phyloP scores from a whole-genome alignment of 2,113 vertebrate genomes.

The Dasyornis broadbenti region DNA sequence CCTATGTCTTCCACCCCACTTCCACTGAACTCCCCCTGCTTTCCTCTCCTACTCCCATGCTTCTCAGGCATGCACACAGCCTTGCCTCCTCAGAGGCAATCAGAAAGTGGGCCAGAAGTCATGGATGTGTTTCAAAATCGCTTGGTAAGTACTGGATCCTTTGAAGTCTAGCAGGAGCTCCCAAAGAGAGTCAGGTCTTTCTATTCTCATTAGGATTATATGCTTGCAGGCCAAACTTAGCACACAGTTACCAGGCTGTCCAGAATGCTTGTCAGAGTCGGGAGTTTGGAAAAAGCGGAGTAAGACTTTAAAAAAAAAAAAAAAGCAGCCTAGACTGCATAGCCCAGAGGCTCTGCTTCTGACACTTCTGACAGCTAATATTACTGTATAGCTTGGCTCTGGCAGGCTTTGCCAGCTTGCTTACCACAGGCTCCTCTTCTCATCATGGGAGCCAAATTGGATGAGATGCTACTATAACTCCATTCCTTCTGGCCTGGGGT shows the following conservation, averaged over 20 bases:
- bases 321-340: background rate
- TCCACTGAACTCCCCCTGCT: background rate
- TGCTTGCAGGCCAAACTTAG: conserved; percentile 32
- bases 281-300: background rate
- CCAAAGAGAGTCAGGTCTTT: conserved; percentile 24
- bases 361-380: background rate
- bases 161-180: conserved; percentile 28
- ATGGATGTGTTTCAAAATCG: conserved; percentile 19
- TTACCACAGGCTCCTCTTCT: background rate
- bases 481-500: background rate
- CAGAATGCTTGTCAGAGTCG: conserved; percentile 15
- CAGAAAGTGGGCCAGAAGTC: conserved; percentile 46
- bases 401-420: background rate
- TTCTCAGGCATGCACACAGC: background rate
- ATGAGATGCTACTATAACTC: background rate
- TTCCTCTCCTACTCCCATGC: background rate
- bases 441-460: background rate
- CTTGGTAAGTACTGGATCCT: conserved; percentile 21
- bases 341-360: background rate
- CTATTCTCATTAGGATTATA: conserved; percentile 38
- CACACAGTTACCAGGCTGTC: conserved; percentile 20
- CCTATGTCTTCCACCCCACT: background rate
- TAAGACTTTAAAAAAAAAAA: background rate
- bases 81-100: background rate
- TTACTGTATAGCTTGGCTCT: background rate